These are phyloP conservation scores for Protobothrops mucrosquamatus DNA, from an alignment of 2,113 vertebrate species.

Conservation along the genomic window DNA sequence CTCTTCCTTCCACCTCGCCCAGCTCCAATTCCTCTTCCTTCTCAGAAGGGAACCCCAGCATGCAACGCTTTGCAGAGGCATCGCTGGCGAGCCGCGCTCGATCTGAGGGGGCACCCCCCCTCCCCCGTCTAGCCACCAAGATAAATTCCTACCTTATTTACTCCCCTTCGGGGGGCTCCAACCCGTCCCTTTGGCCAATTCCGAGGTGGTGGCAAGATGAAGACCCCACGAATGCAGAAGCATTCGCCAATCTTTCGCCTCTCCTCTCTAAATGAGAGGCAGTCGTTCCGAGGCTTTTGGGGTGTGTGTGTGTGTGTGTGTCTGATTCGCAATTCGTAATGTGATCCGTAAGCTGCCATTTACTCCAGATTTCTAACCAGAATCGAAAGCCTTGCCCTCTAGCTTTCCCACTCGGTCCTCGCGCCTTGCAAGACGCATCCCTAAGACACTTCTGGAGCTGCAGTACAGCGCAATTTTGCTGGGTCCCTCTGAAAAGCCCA, in stretches of 20 bases:
- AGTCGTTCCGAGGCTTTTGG: neutral
- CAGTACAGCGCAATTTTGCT: constrained; percentile 35
- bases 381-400: neutral
- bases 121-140: neutral
- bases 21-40: neutral
- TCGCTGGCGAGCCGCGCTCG: neutral
- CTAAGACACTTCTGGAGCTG: constrained; percentile 46
- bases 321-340: neutral
- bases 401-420: neutral
- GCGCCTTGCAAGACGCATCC: constrained; percentile 24
- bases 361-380: constrained; percentile 1
- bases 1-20: neutral
- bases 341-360: neutral
- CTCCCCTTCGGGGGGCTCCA: neutral
- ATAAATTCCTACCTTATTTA: neutral
- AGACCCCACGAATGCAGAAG: neutral
- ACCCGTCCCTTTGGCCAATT: neutral
- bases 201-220: neutral
- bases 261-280: neutral
- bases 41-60: constrained; percentile 13
- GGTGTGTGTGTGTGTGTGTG: no score
- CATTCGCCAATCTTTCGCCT: neutral
- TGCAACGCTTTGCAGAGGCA: constrained; percentile 9
- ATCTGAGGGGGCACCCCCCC: neutral
- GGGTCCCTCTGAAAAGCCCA: constrained; percentile 13